phyloP scores from a whole-genome alignment of 92 coral and sea anemone genomes.

The Desmophyllum pertusum region DNA sequence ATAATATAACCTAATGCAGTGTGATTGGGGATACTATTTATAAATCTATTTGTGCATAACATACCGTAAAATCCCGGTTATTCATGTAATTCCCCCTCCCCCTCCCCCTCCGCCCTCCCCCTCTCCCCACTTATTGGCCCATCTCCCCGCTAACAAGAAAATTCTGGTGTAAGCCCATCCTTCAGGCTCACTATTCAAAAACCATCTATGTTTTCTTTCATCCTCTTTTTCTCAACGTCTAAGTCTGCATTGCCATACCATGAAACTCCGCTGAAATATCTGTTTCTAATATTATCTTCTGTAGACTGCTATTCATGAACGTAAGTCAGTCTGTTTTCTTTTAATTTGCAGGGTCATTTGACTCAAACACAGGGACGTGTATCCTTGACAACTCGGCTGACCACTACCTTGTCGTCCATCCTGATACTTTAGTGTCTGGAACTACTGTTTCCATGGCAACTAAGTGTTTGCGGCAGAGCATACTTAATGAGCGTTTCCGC shows the following conservation, averaged over 20 bases:
- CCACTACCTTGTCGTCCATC: slow-evolving; percentile 85
- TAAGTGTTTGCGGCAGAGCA: slow-evolving; percentile 84
- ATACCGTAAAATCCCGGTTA: too few species aligned
- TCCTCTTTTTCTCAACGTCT: neutral
- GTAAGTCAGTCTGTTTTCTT: neutral
- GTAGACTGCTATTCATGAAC: neutral
- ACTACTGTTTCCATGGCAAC: slow-evolving; percentile 96
- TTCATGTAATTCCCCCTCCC: too few species aligned
- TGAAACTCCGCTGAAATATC: neutral
- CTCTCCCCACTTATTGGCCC: too few species aligned
- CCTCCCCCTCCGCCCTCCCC: too few species aligned
- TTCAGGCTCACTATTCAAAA: too few species aligned
- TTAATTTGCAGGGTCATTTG: slow-evolving; percentile 69
- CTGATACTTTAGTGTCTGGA: slow-evolving; percentile 92
- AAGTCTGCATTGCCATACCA: too few species aligned
- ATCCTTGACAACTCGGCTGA: slow-evolving; percentile 84
- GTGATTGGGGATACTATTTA: too few species aligned
- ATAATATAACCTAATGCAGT: too few species aligned
- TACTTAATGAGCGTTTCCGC: slow-evolving; percentile 89
- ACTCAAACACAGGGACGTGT: slow-evolving; percentile 64
- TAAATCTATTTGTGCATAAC: too few species aligned
- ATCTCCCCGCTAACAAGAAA: too few species aligned
- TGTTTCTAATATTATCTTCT: neutral
- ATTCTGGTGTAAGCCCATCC: too few species aligned
- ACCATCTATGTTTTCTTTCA: too few species aligned